Evolutionary conservation across 1,140 invertebrate species (phyloP).

Genomic region (Telenomus remus): DNA sequence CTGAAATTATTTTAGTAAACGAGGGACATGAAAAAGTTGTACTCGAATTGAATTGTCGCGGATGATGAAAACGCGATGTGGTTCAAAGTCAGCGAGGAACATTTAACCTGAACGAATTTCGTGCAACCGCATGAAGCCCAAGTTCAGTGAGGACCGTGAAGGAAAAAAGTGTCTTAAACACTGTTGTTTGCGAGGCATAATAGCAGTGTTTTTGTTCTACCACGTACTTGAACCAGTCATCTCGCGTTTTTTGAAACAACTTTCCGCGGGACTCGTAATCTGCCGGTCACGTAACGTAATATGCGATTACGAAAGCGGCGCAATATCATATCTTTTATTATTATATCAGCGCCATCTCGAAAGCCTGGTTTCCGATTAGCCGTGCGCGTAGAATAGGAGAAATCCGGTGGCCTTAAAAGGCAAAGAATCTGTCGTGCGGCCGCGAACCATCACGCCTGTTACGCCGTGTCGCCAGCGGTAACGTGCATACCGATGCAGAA

Average conservation of each 20-base stretch:
- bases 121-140: too few relatives aligned
- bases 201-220: too few relatives aligned
- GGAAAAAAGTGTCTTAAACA: too few relatives aligned
- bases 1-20: too few relatives aligned
- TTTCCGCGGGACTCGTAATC: slow-evolving; percentile 2
- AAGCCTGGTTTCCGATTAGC: slow-evolving; percentile 35
- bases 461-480: slow-evolving; percentile 31
- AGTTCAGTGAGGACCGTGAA: too few relatives aligned
- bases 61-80: too few relatives aligned
- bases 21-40: too few relatives aligned
- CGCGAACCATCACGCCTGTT: slow-evolving; percentile 39
- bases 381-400: slow-evolving; percentile 34
- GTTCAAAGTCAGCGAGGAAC: too few relatives aligned
- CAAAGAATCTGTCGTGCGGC: slow-evolving; percentile 45
- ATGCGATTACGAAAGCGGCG: slow-evolving; percentile 24
- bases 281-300: slow-evolving; percentile 22
- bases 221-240: slow-evolving; percentile 2
- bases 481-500: slow-evolving; percentile 28
- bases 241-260: slow-evolving; percentile 22
- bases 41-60: too few relatives aligned
- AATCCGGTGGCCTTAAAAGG: slow-evolving; percentile 54
- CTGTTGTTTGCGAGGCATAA: too few relatives aligned
- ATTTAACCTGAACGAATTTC: too few relatives aligned
- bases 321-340: slow-evolving; percentile 42
- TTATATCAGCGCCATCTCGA: slow-evolving; percentile 35